A percentile compares a stretch with the other conserved stretches of the same genome.
Conservation (phyloP, 2,113 vertebrate genomes). For the Heteronetta atricapilla region DNA sequence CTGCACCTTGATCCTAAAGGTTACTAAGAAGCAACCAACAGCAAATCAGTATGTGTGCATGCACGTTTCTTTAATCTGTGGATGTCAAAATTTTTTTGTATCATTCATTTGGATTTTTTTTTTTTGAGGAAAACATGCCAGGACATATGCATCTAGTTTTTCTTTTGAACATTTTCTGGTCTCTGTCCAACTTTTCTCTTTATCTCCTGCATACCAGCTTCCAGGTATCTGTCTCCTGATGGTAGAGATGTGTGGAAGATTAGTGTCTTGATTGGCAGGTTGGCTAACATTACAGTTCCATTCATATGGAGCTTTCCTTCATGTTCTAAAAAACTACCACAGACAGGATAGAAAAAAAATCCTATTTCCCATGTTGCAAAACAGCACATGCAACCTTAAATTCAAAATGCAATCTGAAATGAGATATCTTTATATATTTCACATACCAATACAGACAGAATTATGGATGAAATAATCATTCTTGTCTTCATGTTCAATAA, state of each 20-base stretch:
- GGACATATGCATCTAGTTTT: conserved; percentile 24
- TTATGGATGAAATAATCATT: conserved; percentile 1
- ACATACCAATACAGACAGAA: background rate
- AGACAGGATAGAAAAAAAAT: conserved; percentile 55
- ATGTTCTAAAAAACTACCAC: conserved; percentile 52
- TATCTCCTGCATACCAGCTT: conserved; percentile 81
- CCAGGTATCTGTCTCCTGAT: conserved; percentile 81
- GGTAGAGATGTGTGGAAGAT: conserved; percentile 82
- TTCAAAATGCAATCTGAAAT: conserved; percentile 47
- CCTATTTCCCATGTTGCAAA: conserved; percentile 46
- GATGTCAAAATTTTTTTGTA: background rate
- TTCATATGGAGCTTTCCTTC: conserved; percentile 76
- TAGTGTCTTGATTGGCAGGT: conserved; percentile 84
- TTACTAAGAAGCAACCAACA: background rate
- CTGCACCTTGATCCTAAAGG: background rate
- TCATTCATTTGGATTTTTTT: background rate
- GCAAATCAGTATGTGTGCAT: background rate
- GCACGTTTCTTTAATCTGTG: background rate
- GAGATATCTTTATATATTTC: conserved; percentile 18
- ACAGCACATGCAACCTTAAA: conserved; percentile 42
- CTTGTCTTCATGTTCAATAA: background rate
- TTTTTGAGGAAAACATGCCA: conserved; percentile 17
- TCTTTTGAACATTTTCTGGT: conserved; percentile 57
- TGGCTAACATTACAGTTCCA: conserved; percentile 79
- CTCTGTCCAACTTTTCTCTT: conserved; percentile 69